Percentiles rank a stretch among this genome's conserved stretches.
Evolutionary conservation across 2,888 invertebrate species (phyloP).

Genomic region (Netelia inedita): DNA sequence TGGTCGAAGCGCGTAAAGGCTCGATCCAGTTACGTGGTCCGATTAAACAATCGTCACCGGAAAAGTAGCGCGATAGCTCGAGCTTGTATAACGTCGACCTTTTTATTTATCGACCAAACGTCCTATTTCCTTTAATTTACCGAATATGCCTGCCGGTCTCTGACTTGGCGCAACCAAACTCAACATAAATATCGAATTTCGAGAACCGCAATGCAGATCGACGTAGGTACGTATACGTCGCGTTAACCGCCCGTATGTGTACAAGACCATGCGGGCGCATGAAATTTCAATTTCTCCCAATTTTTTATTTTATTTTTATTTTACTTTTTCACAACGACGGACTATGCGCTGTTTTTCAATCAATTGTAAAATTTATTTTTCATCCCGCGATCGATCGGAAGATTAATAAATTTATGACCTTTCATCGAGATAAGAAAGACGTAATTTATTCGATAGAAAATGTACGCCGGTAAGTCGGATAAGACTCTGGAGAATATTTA

Average conservation of each 20-base stretch:
- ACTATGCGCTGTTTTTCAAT: neutral
- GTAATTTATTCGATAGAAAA: too few relatives aligned
- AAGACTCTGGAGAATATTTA: too few relatives aligned
- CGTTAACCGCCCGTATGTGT: slow-evolving; percentile 10
- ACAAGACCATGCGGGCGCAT: slow-evolving; percentile 49
- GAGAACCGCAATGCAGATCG: slow-evolving; percentile 53
- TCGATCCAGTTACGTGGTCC: slow-evolving; percentile 28
- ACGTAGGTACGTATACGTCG: slow-evolving; percentile 32
- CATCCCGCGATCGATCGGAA: too few relatives aligned
- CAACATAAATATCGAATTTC: slow-evolving; percentile 22
- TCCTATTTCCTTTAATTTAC: neutral
- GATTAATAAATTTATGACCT: too few relatives aligned
- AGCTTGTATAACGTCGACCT: slow-evolving; percentile 36
- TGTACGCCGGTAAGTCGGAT: too few relatives aligned
- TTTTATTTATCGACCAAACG: neutral
- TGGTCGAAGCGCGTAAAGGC: slow-evolving; percentile 26
- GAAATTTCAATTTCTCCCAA: neutral
- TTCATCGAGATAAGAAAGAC: too few relatives aligned
- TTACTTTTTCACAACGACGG: neutral
- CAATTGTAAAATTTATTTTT: too few relatives aligned
- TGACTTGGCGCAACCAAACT: neutral
- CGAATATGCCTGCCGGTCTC: neutral
- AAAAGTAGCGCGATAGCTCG: slow-evolving; percentile 46
- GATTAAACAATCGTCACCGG: slow-evolving; percentile 59
- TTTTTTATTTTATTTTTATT: neutral